Conservation (phyloP, 1,140 invertebrate genomes). For the Drosophila repletoides region DNA sequence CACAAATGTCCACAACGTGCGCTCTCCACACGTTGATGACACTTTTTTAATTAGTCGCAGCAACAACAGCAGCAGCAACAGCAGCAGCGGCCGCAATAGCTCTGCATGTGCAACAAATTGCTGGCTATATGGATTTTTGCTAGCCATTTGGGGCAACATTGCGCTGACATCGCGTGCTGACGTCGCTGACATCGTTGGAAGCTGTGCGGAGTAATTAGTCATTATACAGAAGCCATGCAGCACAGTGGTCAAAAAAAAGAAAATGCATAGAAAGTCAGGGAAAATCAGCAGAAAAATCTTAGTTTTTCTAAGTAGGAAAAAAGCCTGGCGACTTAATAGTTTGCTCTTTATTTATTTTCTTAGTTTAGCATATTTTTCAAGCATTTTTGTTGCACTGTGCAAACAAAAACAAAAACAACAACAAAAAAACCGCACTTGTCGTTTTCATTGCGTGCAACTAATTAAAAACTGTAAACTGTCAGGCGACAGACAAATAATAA, state of each 20-base stretch:
- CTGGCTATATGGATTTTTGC: conserved; percentile 37
- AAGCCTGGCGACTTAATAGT: too few species aligned
- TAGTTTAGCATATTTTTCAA: background rate
- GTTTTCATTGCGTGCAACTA: conserved; percentile 44
- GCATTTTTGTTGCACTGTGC: conserved; percentile 17
- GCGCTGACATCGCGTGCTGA: conserved; percentile 57
- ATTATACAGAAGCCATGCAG: conserved; percentile 38
- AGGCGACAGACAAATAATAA: conserved; percentile 39
- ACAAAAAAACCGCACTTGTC: conserved; percentile 24
- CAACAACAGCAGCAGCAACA: background rate
- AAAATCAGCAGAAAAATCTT: background rate
- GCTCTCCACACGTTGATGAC: conserved; percentile 73
- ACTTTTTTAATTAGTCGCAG: conserved; percentile 74
- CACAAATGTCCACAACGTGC: conserved; percentile 44
- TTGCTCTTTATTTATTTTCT: background rate
- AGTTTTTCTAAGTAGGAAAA: too few species aligned
- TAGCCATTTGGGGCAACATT: conserved; percentile 38
- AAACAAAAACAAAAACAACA: too few species aligned
- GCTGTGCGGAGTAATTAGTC: conserved; percentile 58
- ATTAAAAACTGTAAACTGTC: conserved; percentile 60
- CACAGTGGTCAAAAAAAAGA: conserved; percentile 12
- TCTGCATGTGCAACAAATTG: conserved; percentile 49
- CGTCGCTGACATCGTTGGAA: conserved; percentile 36
- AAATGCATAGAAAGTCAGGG: background rate
- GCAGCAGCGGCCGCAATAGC: background rate